A percentile compares a stretch with the other conserved stretches of the same genome.
Evolutionary conservation across 2,113 vertebrate genomes (phyloP).

Genomic region (Sander vitreus): DNA sequence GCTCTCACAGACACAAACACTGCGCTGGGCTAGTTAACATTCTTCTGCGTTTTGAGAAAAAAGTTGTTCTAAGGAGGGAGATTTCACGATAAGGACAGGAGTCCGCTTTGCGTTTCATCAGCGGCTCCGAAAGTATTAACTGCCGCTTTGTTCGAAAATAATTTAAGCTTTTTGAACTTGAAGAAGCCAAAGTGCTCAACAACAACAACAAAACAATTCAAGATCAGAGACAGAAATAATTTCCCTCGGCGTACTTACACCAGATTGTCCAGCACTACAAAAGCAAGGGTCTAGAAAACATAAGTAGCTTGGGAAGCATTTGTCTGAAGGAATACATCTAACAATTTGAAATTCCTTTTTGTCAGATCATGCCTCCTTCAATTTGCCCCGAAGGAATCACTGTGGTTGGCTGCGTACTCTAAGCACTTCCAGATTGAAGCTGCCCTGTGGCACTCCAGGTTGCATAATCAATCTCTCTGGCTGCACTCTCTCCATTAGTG

Average conservation of each 20-base stretch:
- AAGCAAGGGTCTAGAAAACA: constrained; percentile 48
- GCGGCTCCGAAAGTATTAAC: constrained; percentile 67
- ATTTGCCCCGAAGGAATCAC: constrained; percentile 76
- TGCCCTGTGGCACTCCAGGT: constrained; percentile 81
- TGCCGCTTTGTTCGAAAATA: constrained; percentile 73
- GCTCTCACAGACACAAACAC: constrained; percentile 71
- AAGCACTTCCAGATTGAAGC: constrained; percentile 84
- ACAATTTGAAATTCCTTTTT: constrained; percentile 82
- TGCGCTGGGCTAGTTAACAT: constrained; percentile 78
- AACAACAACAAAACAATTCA: constrained; percentile 67
- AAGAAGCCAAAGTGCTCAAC: constrained; percentile 61
- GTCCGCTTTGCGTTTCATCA: constrained; percentile 77
- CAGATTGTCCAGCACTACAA: constrained; percentile 56
- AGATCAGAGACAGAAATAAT: constrained; percentile 67
- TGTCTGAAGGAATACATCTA: constrained; percentile 75
- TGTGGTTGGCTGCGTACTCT: constrained; percentile 65
- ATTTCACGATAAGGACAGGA: constrained; percentile 81
- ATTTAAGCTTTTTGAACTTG: constrained; percentile 72
- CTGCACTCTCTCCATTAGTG: constrained; percentile 66
- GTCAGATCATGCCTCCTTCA: constrained; percentile 82
- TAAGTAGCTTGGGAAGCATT: constrained; percentile 75
- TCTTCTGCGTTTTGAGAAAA: constrained; percentile 74
- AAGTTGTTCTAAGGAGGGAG: constrained; percentile 69
- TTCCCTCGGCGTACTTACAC: constrained; percentile 47
- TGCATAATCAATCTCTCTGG: constrained; percentile 84